phyloP scores from a whole-genome alignment of 1,140 invertebrate genomes.

The Cydia amplana region DNA sequence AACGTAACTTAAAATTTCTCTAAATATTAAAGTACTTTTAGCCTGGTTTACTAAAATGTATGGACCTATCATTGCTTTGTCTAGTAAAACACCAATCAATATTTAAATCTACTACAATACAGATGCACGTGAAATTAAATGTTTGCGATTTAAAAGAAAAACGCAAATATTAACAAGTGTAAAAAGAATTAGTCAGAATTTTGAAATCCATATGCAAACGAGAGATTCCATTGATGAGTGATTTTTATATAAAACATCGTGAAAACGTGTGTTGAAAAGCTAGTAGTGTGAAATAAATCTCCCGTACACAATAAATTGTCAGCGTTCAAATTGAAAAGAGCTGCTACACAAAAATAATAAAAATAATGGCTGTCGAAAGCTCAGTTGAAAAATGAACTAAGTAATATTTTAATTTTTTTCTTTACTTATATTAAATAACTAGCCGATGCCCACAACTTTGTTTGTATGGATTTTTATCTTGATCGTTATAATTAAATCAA shows the following conservation, averaged over 20 bases:
- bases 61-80: no score
- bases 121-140: no score
- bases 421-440: no score
- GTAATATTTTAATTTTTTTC: not conserved
- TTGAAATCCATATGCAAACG: not conserved
- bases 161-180: not conserved
- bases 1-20: no score
- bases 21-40: no score
- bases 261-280: not conserved
- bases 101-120: no score
- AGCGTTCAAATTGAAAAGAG: not conserved
- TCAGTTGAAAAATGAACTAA: not conserved
- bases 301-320: constrained; percentile 6
- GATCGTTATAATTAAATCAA: no score
- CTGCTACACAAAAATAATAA: constrained; percentile 7
- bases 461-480: no score
- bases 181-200: not conserved
- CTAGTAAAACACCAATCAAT: no score
- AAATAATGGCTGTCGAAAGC: not conserved
- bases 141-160: no score
- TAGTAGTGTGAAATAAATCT: not conserved
- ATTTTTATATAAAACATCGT: constrained; percentile 1
- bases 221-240: not conserved
- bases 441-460: no score
- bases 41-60: no score